Evolutionary conservation across 2,888 invertebrate genomes (phyloP), one percentile per base, ranked within the genome.

Genomic region (Ophioninae sp.): DNA sequence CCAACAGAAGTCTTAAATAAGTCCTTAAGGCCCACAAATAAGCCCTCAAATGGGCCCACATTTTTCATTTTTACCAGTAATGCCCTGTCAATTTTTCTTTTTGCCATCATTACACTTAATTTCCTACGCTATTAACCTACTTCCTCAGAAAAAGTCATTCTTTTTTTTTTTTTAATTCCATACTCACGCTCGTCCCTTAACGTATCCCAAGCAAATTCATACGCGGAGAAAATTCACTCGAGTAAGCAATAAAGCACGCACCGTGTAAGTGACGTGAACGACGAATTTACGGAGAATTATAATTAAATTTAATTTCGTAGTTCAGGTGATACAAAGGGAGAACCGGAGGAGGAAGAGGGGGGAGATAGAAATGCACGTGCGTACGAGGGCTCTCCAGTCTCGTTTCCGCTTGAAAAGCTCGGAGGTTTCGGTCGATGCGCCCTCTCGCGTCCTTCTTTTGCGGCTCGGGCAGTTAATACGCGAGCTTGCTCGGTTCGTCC

Each of bases 251-350:
- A 65, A 73, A 61, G 78, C 78, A 74, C 67, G 74, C 74, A 83
- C 61, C 44, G 39, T 51, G 83, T 72, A 82, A 44, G 67, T 71
- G 77, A 82, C 88, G 88, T 87, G 87, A 88, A 88, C 89, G 90
- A 88, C 88, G 88, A 86, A 86, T 82, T 85, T 88, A 85, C 85
- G 85, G 87, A 86, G 89, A 88, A 89, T 89, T 90, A 89, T 89
- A 90, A 91, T 91, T 89, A 90, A 91, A 91, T 90, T 89, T 90
- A 90, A 91, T 91, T 90, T 90, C 90, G 87, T 86, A 86, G 88
- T 89, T 88, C 88, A 79, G 86, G 88, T 88, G 37, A 59, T 87
- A 87, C 86, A 74, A 44, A 56, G 85, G 30, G 30, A 30, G 30
- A 30, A 1, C 3, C 30, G 30, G 30, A 30, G 30, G 30, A 30